A percentile compares a stretch with the other conserved stretches of the same genome.
phyloP scores from a whole-genome alignment of 2,113 vertebrate genomes.

The Callipepla californica region DNA sequence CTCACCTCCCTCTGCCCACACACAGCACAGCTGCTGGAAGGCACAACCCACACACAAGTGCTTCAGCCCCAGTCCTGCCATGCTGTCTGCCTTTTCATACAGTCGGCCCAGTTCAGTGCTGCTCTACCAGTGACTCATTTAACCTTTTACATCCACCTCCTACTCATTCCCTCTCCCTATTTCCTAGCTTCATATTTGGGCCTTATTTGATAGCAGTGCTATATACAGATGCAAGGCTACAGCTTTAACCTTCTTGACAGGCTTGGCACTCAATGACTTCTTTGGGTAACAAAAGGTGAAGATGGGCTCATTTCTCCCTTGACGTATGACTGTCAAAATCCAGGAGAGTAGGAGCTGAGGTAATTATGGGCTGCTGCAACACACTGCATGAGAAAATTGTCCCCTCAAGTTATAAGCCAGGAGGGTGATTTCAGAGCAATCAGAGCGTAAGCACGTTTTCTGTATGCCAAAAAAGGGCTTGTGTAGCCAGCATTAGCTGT shows the following conservation, averaged over 20 bases:
- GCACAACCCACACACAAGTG: not conserved
- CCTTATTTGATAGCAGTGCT: not conserved
- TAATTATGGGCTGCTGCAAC: not conserved
- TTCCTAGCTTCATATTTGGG: not conserved
- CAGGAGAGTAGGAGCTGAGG: not conserved
- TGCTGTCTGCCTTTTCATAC: not conserved
- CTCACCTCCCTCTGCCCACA: not conserved
- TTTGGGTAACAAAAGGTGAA: not conserved
- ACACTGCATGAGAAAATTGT: not conserved
- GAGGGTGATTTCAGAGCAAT: not conserved
- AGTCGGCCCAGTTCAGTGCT: not conserved
- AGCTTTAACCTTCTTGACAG: not conserved
- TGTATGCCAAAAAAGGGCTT: not conserved
- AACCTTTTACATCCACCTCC: not conserved
- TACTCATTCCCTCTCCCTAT: not conserved
- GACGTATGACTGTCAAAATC: not conserved
- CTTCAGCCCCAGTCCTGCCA: not conserved
- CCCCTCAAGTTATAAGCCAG: not conserved
- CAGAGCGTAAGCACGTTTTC: not conserved
- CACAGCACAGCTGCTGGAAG: not conserved
- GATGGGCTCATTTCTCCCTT: not conserved
- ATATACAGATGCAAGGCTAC: not conserved
- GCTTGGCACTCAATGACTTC: not conserved
- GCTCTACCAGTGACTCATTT: not conserved
- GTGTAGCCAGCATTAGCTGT: rapidly evolving